phyloP scores from a whole-genome alignment of 1,140 invertebrate species.

The Drosophila lacteicornis region DNA sequence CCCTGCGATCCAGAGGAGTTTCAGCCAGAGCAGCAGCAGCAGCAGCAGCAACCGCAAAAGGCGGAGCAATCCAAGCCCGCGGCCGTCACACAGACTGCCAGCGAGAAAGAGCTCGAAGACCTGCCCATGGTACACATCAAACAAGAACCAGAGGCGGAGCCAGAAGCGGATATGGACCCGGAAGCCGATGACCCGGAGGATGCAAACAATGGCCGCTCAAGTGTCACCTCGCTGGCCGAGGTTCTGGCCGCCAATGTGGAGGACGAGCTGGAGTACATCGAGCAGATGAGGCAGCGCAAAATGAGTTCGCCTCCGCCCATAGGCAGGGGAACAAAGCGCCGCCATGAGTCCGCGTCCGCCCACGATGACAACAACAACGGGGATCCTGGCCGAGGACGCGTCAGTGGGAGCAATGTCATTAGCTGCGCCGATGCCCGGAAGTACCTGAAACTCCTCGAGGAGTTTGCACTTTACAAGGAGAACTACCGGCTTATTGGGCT shows the following conservation, averaged over 20 bases:
- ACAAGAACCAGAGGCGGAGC: conserved; percentile 16
- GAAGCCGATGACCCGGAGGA: conserved; percentile 51
- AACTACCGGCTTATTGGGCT: conserved; percentile 78
- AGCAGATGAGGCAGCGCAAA: conserved; percentile 63
- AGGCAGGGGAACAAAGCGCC: conserved; percentile 41
- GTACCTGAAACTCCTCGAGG: conserved; percentile 78
- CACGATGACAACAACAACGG: conserved; percentile 70
- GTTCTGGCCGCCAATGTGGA: conserved; percentile 70
- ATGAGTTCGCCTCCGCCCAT: conserved; percentile 19
- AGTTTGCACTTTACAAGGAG: conserved; percentile 74
- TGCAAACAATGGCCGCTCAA: conserved; percentile 63
- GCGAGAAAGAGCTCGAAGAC: not conserved
- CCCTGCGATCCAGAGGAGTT: conserved; percentile 47
- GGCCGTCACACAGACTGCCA: not conserved
- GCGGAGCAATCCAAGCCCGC: not conserved
- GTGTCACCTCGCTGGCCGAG: conserved; percentile 69
- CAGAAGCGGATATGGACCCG: conserved; percentile 8
- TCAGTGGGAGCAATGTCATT: conserved; percentile 39
- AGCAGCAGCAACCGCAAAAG: not conserved
- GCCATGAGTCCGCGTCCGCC: conserved; percentile 20
- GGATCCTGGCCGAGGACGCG: not conserved
- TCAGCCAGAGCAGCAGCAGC: not conserved
- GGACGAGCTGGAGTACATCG: conserved; percentile 67
- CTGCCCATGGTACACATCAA: conserved; percentile 23
- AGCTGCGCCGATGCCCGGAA: conserved; percentile 73